Base-by-base conservation (phyloP, 2,888 invertebrate species). In the Xestobium rufovillosum region DNA sequence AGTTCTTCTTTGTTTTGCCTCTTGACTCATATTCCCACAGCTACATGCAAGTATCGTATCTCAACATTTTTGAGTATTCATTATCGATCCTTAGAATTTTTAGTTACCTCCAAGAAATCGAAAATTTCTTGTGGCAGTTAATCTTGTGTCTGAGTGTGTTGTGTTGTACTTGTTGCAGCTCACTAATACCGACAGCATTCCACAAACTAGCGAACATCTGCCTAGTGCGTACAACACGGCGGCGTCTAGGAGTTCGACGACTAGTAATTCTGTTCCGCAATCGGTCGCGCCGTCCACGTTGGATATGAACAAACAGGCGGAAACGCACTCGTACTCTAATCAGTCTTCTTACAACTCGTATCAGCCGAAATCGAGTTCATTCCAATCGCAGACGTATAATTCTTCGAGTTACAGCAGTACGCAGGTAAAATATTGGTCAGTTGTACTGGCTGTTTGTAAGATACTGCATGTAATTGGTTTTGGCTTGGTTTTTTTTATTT, bases 281-380 rank as follows among this genome's bases (percentile, higher is more conserved):
- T 42, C 49, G 10, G 43, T 47, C 9, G 48, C 48, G 10, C 47
- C 50, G 2, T 45, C 47, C 23, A 50, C 37, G 12, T 43, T 62
- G 34, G 61, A 62, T n/a, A 40, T 61, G 34, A 53, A 48, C 38
- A 61, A 61, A 44, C 57, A 56, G 59, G 29, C 63, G 54, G 57
- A 71, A 56, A 47, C 51, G 27, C 60, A 60, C 43, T 52, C 61
- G 13, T 68, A 68, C 31, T 66, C 69, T 40, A 71, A 70, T 48
- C 51, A 65, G 39, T 60, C 68, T 1, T 64, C 58, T 3, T 66
- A 63, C 48, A 65, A 59, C 46, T 56, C 65, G 14, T 65, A 64
- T 44, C 65, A 61, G 42, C 49, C 59, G 3, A 65, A 65, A 47
- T 46, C 54, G 6, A 60, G 54, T 36, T 51, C 56, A 10, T 62